Conservation (phyloP, 2,113 vertebrate genomes). For the Malurus melanocephalus region DNA sequence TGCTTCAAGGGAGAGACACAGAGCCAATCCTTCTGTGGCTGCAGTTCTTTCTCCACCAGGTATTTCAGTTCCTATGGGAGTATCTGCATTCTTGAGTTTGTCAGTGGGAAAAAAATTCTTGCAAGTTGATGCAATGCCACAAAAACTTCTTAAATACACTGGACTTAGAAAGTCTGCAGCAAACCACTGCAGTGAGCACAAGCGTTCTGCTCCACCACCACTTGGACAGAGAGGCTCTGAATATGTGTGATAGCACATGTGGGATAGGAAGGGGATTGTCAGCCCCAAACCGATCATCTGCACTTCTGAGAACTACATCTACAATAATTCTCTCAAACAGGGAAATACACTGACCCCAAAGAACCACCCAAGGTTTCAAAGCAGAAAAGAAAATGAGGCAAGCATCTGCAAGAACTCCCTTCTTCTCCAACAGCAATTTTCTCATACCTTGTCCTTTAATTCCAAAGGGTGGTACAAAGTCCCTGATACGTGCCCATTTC, state of each 20-base stretch:
- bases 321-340: neutral
- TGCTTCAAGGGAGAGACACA: neutral
- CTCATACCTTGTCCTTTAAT: constrained; percentile 86
- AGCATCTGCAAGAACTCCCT: neutral
- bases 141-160: neutral
- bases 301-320: neutral
- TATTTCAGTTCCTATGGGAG: neutral
- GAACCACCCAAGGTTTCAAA: neutral
- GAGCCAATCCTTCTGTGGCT: neutral
- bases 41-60: neutral
- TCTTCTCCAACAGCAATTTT: neutral
- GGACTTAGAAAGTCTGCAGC: neutral
- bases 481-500: constrained; percentile 80
- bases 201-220: neutral
- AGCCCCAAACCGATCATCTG: neutral
- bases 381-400: neutral
- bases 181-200: neutral
- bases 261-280: neutral
- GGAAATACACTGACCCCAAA: neutral
- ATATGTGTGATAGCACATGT: neutral
- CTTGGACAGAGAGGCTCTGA: neutral
- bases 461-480: constrained; percentile 83
- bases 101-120: neutral
- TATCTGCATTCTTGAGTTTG: neutral
- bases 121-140: neutral